A percentile compares a stretch with the other conserved stretches of the same genome.
Conservation (phyloP, 2,113 vertebrate species). For the Pangasianodon hypophthalmus region DNA sequence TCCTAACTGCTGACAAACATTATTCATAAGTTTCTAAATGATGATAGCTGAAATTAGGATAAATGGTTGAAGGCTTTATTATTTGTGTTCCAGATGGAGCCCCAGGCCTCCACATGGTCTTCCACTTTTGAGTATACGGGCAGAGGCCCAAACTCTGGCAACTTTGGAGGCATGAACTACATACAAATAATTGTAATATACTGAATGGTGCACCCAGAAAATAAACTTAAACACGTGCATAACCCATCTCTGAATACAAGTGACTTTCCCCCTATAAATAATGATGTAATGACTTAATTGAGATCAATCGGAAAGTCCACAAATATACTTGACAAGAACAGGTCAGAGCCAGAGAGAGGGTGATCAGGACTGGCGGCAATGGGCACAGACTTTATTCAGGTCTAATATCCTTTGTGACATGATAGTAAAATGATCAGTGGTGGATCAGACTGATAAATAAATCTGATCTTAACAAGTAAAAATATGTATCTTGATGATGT, state of each 20-base stretch:
- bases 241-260: not conserved
- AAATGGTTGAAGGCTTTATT: not conserved
- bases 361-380: not conserved
- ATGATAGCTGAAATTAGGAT: not conserved
- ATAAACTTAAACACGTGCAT: not conserved
- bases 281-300: not conserved
- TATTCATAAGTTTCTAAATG: not conserved
- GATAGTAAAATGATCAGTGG: not conserved
- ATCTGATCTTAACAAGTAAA: not conserved
- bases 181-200: not conserved
- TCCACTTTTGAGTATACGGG: not conserved
- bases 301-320: not conserved
- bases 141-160: not conserved
- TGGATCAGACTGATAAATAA: not conserved
- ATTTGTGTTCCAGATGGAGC: not conserved
- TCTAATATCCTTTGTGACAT: not conserved
- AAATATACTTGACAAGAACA: not conserved
- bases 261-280: not conserved
- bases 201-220: not conserved
- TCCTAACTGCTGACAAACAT: no score
- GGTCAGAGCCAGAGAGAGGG: not conserved
- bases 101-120: not conserved
- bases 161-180: not conserved
- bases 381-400: not conserved
- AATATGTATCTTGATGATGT: not conserved